Evolutionary conservation across 2,888 invertebrate species (phyloP).

Genomic region (Pycnomerus fuliginosus): DNA sequence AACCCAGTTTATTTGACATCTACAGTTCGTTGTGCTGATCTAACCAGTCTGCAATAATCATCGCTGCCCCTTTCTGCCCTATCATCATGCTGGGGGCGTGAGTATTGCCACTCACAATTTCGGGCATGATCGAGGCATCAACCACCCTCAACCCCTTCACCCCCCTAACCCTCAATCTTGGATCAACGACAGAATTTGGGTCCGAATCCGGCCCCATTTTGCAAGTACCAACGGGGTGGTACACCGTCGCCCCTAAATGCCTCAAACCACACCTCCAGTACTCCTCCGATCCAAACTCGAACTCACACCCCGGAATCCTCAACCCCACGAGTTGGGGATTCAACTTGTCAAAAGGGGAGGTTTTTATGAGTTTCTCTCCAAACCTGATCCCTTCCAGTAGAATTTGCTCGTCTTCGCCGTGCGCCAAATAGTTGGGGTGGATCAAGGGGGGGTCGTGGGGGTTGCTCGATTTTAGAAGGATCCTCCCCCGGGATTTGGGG

Average conservation of each 20-base stretch:
- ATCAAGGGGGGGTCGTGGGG: constrained; percentile 62
- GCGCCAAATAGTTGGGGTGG: constrained; percentile 62
- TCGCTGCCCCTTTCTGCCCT: constrained; percentile 55
- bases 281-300: constrained; percentile 50
- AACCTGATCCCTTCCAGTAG: constrained; percentile 56
- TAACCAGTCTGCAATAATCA: constrained; percentile 51
- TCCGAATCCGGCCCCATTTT: constrained; percentile 68
- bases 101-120: constrained; percentile 60
- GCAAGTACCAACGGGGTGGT: constrained; percentile 38
- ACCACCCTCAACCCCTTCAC: constrained; percentile 67
- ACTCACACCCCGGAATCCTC: constrained; percentile 53
- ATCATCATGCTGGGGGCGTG: constrained; percentile 55
- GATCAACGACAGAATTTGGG: constrained; percentile 67
- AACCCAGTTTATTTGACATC: too few species aligned
- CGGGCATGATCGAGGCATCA: constrained; percentile 81
- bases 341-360: constrained; percentile 48
- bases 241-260: constrained; percentile 36
- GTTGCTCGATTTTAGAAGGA: constrained; percentile 58
- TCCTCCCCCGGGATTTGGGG: constrained; percentile 58
- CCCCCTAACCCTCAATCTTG: constrained; percentile 67
- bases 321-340: constrained; percentile 46
- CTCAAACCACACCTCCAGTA: constrained; percentile 57
- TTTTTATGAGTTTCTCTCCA: constrained; percentile 49
- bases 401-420: constrained; percentile 52
- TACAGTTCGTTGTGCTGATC: too few species aligned